Evolutionary conservation across 2,797 vertebrate species (phyloP), one percentile per base, ranked within the genome.

Genomic region (Acanthis flammea): DNA sequence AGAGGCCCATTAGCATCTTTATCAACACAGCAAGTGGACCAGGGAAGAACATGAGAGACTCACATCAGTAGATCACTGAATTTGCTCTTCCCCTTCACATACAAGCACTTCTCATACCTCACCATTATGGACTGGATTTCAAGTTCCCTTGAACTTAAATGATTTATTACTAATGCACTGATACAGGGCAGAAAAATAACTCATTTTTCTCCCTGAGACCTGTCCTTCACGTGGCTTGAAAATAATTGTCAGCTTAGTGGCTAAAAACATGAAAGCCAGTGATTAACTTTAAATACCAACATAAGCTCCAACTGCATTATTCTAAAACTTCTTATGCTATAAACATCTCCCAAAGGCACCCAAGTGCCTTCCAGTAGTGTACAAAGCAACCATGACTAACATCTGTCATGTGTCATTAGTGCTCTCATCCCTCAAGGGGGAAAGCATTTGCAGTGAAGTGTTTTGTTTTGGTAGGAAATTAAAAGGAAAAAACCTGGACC

Each of bases 391-490:
- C 91, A 88, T 78, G 79, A 91, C 91, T 95, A 95, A 95, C 86
- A 95, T 95, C 86, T 94, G 79, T 92, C 95, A 86, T 55, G 50
- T 90, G 79, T 90, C 93, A 90, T 97, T 96, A 94, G 77, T 73
- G 66, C 58, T 93, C 60, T 92, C 1, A 5, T 88, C 67, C 86
- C 93, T 94, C 77, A 92, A 88, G 77, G 92, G 86, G 60, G 65
- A 90, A 92, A 94, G 28, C 44, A 76, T 82, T 88, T 85, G 85
- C 78, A 92, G 61, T 91, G 83, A 93, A 95, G 93, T 88, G 74
- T 71, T 95, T 95, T 94, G 77, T 93, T 95, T 93, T 92, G 77
- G 80, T 95, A 93, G 63, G 63, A 95, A 92, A 84, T 60, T n/a
- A 53, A 79, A 82, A 71, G 37, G 18, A 76, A 92, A 91, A 89